Evolutionary conservation across 2,797 vertebrate species (phyloP).

Genomic region (Austrolebias charrua): DNA sequence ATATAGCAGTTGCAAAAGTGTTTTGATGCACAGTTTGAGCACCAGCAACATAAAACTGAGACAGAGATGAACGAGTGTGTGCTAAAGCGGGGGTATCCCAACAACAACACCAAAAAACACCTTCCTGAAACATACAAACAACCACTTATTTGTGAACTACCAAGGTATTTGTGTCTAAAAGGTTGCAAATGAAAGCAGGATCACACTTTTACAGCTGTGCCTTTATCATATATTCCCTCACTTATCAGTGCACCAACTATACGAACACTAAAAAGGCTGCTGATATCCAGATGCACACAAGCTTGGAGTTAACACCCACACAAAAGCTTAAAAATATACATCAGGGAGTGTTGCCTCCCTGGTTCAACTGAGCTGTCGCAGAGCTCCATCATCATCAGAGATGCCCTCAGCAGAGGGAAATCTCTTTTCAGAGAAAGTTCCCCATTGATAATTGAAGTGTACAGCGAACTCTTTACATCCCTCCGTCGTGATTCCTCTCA

Average conservation of each 20-base stretch:
- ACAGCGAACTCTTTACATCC: slow-evolving; percentile 38
- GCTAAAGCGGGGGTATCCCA: slow-evolving; percentile 11
- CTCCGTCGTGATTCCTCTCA: slow-evolving; percentile 33
- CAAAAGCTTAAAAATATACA: slow-evolving; percentile 49
- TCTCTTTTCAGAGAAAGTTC: slow-evolving; percentile 43
- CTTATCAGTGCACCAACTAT: slow-evolving; percentile 53
- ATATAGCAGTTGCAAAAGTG: slow-evolving; percentile 17
- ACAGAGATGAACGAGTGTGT: slow-evolving; percentile 23
- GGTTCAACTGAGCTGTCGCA: slow-evolving; percentile 56
- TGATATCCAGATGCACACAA: slow-evolving; percentile 24
- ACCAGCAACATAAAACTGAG: slow-evolving; percentile 16
- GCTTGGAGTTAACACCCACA: slow-evolving; percentile 46
- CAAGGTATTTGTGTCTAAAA: slow-evolving; percentile 35
- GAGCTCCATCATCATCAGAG: slow-evolving; percentile 42
- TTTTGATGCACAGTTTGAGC: slow-evolving; percentile 20
- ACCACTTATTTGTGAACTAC: slow-evolving; percentile 37
- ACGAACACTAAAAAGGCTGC: slow-evolving; percentile 40
- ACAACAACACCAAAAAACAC: slow-evolving; percentile 8
- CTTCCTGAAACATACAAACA: slow-evolving; percentile 29
- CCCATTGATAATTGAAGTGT: slow-evolving; percentile 56
- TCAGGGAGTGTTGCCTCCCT: slow-evolving; percentile 47
- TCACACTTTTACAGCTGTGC: slow-evolving; percentile 33
- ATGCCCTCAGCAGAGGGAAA: slow-evolving; percentile 34
- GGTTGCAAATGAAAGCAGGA: slow-evolving; percentile 26
- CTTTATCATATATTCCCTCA: slow-evolving; percentile 23